Conservation (phyloP, 2,888 invertebrate genomes). For the Plebejus melissa region DNA sequence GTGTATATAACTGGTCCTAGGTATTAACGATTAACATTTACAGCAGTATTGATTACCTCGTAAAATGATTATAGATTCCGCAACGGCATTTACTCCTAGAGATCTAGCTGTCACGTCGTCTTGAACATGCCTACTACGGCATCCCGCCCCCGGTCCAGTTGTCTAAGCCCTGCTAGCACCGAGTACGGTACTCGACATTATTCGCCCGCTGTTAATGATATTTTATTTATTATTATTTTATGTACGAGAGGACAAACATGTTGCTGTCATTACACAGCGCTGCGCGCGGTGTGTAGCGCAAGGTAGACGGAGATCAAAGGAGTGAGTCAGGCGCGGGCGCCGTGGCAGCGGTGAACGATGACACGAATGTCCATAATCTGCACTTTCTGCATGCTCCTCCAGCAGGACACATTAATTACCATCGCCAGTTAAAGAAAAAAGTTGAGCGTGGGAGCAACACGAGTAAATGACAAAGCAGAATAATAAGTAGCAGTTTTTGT, state of each 20-base stretch:
- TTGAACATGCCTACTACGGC: background rate
- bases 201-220: background rate
- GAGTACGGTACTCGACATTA: background rate
- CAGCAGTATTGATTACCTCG: background rate
- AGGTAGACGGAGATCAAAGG: slow-evolving; percentile 3
- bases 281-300: background rate
- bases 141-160: background rate
- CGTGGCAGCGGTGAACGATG: background rate
- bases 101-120: background rate
- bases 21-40: background rate
- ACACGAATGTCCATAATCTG: background rate
- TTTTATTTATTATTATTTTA: background rate
- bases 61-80: background rate
- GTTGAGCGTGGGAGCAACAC: background rate
- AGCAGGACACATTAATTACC: background rate
- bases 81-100: background rate
- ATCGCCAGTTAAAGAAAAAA: background rate
- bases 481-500: background rate
- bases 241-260: background rate
- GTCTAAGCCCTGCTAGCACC: background rate
- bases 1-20: background rate
- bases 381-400: background rate
- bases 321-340: slow-evolving; percentile 3
- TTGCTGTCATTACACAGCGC: background rate
- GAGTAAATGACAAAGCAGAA: background rate